phyloP scores from a whole-genome alignment of 2,113 vertebrate genomes.

The Macroglossus sobrinus region DNA sequence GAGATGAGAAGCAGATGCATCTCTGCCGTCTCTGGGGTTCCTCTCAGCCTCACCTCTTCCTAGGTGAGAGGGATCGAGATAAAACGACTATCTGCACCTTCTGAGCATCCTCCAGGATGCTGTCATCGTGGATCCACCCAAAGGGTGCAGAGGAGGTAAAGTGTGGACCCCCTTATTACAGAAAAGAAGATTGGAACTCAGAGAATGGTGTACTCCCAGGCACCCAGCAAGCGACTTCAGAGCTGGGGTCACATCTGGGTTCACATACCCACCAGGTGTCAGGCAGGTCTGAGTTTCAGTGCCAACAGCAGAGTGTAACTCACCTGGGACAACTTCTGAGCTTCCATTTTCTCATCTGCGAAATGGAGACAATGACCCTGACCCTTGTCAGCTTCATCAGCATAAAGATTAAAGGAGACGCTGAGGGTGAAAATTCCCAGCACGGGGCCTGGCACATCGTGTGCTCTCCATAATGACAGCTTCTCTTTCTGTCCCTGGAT shows the following conservation, averaged over 20 bases:
- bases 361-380: background rate
- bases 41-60: background rate
- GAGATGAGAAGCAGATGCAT: background rate
- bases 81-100: background rate
- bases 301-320: background rate
- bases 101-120: too few species aligned
- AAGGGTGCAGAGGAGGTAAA: background rate
- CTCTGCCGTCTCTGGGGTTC: background rate
- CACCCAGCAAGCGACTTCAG: accelerated
- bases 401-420: accelerated
- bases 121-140: accelerated
- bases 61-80: too few species aligned
- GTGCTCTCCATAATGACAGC: background rate
- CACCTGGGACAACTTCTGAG: background rate
- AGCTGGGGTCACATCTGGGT: background rate
- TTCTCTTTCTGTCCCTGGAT: background rate
- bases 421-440: accelerated
- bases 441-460: accelerated
- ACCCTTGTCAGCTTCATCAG: background rate
- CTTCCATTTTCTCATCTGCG: background rate
- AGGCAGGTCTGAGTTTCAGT: background rate
- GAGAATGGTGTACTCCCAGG: accelerated
- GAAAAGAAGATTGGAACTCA: background rate
- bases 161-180: accelerated
- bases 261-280: background rate